Percentiles rank a stretch among this genome's conserved stretches.
Conservation (phyloP, 2,797 vertebrate genomes). For the Emys orbicularis region DNA sequence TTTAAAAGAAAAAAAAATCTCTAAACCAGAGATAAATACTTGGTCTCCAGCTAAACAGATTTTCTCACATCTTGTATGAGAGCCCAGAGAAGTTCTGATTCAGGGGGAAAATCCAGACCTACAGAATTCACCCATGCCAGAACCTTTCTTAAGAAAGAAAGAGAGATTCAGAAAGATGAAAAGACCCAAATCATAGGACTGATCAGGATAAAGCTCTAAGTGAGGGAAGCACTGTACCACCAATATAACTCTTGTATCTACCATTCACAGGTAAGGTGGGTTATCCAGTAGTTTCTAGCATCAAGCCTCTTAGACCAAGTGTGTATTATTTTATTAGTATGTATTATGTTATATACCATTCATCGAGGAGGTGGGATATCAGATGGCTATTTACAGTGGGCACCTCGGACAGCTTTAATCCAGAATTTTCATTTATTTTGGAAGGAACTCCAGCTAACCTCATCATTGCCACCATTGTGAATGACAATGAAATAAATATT, state of each 20-base stretch:
- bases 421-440: slow-evolving; percentile 40
- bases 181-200: neutral
- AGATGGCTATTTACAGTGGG: neutral
- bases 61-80: neutral
- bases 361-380: neutral
- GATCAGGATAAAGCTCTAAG: neutral
- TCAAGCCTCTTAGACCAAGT: rapidly evolving
- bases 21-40: neutral
- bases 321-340: neutral
- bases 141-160: neutral
- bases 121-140: neutral
- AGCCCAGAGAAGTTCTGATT: neutral
- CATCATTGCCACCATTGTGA: slow-evolving; percentile 19
- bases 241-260: neutral
- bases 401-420: neutral
- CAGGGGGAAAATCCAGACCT: neutral
- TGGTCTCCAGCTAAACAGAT: neutral
- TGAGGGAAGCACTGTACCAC: neutral
- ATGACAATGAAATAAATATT: slow-evolving; percentile 39
- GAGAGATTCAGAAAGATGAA: neutral
- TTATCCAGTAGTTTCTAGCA: neutral
- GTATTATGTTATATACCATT: rapidly evolving
- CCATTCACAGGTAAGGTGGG: neutral
- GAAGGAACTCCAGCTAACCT: slow-evolving; percentile 45
- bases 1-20: neutral